These are phyloP conservation scores for Anseranas semipalmata DNA, from an alignment of 2,113 vertebrate genomes.

Conservation along the genomic window DNA sequence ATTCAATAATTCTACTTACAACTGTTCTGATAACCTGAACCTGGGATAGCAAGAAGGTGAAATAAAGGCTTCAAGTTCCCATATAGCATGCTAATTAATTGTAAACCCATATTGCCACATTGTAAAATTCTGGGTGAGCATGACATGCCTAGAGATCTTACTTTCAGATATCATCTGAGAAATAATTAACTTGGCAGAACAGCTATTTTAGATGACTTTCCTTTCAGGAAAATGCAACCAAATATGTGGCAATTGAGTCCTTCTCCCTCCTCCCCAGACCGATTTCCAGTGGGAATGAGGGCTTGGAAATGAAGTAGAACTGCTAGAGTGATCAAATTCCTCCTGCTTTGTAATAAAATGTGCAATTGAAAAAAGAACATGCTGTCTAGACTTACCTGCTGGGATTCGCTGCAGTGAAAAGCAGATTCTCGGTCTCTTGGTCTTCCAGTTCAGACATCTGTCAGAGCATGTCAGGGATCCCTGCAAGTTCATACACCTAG, in stretches of 20 bases:
- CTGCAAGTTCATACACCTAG: neutral
- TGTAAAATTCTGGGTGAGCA: neutral
- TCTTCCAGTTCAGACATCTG: neutral
- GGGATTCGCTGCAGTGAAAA: neutral
- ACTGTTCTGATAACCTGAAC: neutral
- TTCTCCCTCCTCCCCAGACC: neutral
- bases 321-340: neutral
- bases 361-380: neutral
- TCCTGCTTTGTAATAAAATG: neutral
- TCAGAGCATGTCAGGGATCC: neutral
- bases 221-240: neutral
- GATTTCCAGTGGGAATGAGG: neutral
- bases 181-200: neutral
- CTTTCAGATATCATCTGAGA: neutral
- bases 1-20: neutral
- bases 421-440: neutral
- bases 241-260: neutral
- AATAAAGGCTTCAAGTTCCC: neutral
- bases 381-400: constrained; percentile 39
- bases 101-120: neutral
- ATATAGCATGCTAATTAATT: neutral
- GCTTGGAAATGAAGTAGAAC: neutral
- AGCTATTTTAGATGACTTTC: neutral
- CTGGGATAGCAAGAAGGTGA: neutral
- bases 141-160: neutral